A percentile compares a stretch with the other conserved stretches of the same genome.
Conservation (phyloP, 2,888 invertebrate species). For the Lysandra bellargus region DNA sequence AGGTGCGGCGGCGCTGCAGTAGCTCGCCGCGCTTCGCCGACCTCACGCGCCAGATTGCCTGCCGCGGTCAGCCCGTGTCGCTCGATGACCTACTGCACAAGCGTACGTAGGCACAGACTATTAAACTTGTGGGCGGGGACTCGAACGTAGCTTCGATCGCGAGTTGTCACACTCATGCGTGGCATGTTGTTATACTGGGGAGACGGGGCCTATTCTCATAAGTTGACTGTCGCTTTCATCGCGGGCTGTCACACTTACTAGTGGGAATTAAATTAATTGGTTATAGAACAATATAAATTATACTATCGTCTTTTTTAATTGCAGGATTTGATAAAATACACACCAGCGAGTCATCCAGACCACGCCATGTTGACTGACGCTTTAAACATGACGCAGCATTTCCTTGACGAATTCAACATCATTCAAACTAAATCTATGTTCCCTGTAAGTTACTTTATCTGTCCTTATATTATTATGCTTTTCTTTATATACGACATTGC, state of each 20-base stretch:
- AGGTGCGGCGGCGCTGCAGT: conserved; percentile 91
- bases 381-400: conserved; percentile 92
- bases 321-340: conserved; percentile 89
- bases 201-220: too few species aligned
- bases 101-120: too few species aligned
- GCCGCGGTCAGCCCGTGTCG: conserved; percentile 83
- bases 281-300: too few species aligned
- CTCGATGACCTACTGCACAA: too few species aligned
- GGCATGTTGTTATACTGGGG: not conserved
- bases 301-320: conserved; percentile 43
- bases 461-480: not conserved
- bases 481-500: conserved; percentile 27
- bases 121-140: too few species aligned
- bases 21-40: conserved; percentile 91
- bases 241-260: too few species aligned
- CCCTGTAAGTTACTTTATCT: conserved; percentile 78
- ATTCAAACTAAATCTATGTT: conserved; percentile 91
- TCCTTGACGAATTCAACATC: conserved; percentile 94
- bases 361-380: conserved; percentile 89
- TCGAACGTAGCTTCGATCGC: too few species aligned
- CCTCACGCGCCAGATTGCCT: conserved; percentile 87
- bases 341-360: conserved; percentile 89
- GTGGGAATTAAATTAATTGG: too few species aligned
- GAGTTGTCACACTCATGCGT: too few species aligned
- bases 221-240: too few species aligned